phyloP scores from a whole-genome alignment of 1,140 invertebrate genomes.

The Drosophila fuyamai region DNA sequence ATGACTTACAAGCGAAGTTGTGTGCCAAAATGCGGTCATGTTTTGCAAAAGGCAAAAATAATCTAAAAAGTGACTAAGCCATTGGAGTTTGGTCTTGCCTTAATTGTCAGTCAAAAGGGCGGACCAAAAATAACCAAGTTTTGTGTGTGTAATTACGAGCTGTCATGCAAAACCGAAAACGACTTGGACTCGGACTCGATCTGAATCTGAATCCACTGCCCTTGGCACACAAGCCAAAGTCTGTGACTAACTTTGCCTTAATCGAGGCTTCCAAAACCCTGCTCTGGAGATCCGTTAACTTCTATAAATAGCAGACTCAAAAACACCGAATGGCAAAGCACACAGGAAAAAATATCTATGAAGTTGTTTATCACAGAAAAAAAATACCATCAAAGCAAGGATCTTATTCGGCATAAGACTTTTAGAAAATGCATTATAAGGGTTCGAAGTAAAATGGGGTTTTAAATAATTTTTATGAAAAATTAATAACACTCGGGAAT shows the following conservation, averaged over 20 bases:
- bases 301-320: constrained; percentile 38
- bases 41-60: constrained; percentile 23
- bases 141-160: constrained; percentile 53
- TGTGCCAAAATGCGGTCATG: constrained; percentile 52
- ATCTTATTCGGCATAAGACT: no score
- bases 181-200: constrained; percentile 28
- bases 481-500: neutral
- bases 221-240: constrained; percentile 70
- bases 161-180: constrained; percentile 48
- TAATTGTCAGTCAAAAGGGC: constrained; percentile 38
- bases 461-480: no score
- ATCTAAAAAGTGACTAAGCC: constrained; percentile 53
- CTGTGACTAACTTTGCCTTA: constrained; percentile 73
- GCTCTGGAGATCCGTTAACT: constrained; percentile 49
- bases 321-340: neutral
- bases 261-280: constrained; percentile 43
- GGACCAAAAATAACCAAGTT: constrained; percentile 29
- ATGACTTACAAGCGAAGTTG: constrained; percentile 33
- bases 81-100: constrained; percentile 48
- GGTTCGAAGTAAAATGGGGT: no score
- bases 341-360: neutral
- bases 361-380: neutral
- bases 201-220: constrained; percentile 41
- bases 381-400: no score
- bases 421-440: no score